Evolutionary conservation across 2,797 vertebrate genomes (phyloP).

Genomic region (Serranus cabrilla): DNA sequence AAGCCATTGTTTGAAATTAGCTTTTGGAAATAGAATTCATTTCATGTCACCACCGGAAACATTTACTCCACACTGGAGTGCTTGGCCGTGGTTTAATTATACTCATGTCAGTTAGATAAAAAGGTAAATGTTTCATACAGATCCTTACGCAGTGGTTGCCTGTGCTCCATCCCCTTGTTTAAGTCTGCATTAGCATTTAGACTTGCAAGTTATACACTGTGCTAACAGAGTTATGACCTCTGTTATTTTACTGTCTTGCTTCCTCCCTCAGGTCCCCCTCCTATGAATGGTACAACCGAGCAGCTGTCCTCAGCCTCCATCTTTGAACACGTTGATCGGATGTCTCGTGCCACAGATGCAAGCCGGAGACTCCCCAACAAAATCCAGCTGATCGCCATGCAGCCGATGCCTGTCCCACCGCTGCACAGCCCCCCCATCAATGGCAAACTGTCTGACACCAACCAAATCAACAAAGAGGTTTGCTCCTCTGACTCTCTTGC

Average conservation of each 20-base stretch:
- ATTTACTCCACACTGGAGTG: neutral
- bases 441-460: constrained; percentile 88
- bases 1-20: constrained; percentile 48
- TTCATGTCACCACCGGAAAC: constrained; percentile 9
- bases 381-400: constrained; percentile 99
- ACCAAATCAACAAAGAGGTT: constrained; percentile 97
- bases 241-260: neutral
- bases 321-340: constrained; percentile 96
- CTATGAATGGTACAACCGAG: constrained; percentile 83
- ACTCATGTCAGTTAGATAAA: neutral
- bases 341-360: constrained; percentile 90
- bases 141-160: neutral
- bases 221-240: neutral
- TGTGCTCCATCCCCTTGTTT: constrained; percentile 46
- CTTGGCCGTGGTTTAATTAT: neutral
- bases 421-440: constrained; percentile 84
- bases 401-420: constrained; percentile 92
- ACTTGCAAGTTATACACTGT: neutral
- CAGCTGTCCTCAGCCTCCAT: constrained; percentile 94
- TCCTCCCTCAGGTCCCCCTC: constrained; percentile 87
- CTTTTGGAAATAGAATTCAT: constrained; percentile 32
- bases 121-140: constrained; percentile 12
- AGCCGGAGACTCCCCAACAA: constrained; percentile 91
- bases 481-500: neutral
- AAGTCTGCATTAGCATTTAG: constrained; percentile 2